These are phyloP conservation scores for Amaurobius ferox DNA, from an alignment of 2,888 invertebrate genomes.

Conservation along the genomic window DNA sequence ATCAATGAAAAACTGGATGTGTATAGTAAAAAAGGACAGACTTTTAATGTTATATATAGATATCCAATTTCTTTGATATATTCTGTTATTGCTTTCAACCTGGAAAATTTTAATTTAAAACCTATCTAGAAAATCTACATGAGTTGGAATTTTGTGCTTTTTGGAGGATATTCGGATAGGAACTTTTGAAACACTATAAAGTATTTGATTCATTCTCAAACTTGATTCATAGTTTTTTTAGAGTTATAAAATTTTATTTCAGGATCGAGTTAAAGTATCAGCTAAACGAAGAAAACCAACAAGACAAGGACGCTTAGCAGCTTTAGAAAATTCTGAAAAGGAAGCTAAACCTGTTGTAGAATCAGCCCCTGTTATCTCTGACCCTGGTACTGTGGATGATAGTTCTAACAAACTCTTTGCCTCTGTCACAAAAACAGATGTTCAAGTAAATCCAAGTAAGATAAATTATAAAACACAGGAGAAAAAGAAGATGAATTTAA, in stretches of 20 bases:
- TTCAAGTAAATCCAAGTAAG: background rate
- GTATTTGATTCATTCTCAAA: too few relatives aligned
- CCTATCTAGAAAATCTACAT: too few relatives aligned
- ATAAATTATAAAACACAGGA: conserved; percentile 37
- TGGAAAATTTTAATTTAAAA: too few relatives aligned
- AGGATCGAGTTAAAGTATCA: conserved; percentile 65
- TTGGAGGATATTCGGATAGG: too few relatives aligned
- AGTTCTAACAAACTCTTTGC: conserved; percentile 32
- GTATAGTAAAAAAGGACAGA: too few relatives aligned
- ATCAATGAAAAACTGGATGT: too few relatives aligned
- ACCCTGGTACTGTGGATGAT: background rate
- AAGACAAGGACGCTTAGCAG: conserved; percentile 53
- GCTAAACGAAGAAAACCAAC: conserved; percentile 56
- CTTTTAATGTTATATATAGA: too few relatives aligned
- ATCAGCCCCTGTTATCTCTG: background rate
- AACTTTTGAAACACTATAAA: too few relatives aligned
- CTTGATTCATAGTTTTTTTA: too few relatives aligned
- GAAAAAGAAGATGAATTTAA: conserved; percentile 60
- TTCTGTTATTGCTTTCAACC: too few relatives aligned
- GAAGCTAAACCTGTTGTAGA: background rate
- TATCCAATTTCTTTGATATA: too few relatives aligned
- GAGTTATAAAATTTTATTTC: background rate
- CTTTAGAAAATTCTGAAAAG: conserved; percentile 38
- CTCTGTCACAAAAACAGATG: background rate
- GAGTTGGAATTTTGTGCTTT: too few relatives aligned